Evolutionary conservation across 1,140 invertebrate species (phyloP).

Genomic region (Cotesia glomerata): DNA sequence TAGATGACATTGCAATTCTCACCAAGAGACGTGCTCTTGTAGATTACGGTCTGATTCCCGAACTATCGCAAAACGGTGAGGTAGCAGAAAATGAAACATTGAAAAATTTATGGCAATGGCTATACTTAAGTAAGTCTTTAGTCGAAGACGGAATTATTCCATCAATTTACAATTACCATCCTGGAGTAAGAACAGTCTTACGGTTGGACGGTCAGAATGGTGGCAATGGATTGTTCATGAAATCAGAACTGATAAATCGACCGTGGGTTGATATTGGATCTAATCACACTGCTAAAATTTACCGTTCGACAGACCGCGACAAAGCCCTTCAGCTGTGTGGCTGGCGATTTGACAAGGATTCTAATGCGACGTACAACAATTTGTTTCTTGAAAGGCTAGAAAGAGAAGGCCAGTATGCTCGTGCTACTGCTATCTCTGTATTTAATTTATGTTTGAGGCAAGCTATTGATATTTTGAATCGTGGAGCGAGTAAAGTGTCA

Average conservation of each 20-base stretch:
- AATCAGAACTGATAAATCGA: slow-evolving; percentile 54
- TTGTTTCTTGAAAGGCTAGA: slow-evolving; percentile 69
- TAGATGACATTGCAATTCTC: slow-evolving; percentile 76
- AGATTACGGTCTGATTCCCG: slow-evolving; percentile 77
- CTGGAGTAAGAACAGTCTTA: slow-evolving; percentile 69
- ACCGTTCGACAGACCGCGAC: slow-evolving; percentile 77
- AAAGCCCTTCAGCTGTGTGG: slow-evolving; percentile 85
- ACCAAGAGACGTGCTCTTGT: slow-evolving; percentile 75
- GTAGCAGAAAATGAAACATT: slow-evolving; percentile 71
- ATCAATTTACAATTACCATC: slow-evolving; percentile 69
- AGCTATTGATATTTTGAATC: slow-evolving; percentile 85
- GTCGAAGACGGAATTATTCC: slow-evolving; percentile 72
- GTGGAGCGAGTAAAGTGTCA: slow-evolving; percentile 65
- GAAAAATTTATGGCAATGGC: slow-evolving; percentile 76
- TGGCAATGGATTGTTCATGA: slow-evolving; percentile 49
- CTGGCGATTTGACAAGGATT: slow-evolving; percentile 79
- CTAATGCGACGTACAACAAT: slow-evolving; percentile 55
- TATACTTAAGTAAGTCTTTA: slow-evolving; percentile 74
- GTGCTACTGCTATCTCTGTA: slow-evolving; percentile 88
- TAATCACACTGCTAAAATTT: slow-evolving; percentile 58
- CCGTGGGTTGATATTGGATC: slow-evolving; percentile 60
- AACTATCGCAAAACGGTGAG: slow-evolving; percentile 68
- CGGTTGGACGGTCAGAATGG: slow-evolving; percentile 54
- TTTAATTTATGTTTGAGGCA: slow-evolving; percentile 85
- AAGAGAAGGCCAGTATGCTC: slow-evolving; percentile 72